Evolutionary conservation across 2,797 vertebrate species (phyloP).

Genomic region (Sardinella longiceps): DNA sequence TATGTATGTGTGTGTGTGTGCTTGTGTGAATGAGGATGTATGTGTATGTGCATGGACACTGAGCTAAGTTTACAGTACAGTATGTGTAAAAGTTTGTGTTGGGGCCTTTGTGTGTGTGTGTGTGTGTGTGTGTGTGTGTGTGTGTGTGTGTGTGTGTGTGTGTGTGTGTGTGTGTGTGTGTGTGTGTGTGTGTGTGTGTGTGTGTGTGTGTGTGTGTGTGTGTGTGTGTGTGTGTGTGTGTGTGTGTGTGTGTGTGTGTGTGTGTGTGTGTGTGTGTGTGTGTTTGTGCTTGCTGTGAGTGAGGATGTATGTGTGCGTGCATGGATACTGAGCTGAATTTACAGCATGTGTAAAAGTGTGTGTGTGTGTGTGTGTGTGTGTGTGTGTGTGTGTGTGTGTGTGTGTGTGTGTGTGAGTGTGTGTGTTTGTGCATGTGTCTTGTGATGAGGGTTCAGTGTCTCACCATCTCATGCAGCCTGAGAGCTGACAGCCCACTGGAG

Average conservation of each 20-base stretch:
- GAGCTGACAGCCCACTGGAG: slow-evolving; percentile 9
- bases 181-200: neutral
- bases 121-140: neutral
- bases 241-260: neutral
- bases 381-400: neutral
- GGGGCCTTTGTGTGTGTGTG: too few species aligned
- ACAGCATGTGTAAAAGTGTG: too few species aligned
- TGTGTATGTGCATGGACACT: too few species aligned
- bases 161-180: neutral
- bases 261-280: neutral
- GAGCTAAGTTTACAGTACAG: too few species aligned
- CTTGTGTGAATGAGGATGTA: too few species aligned
- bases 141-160: neutral
- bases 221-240: neutral
- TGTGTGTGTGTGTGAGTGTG: slow-evolving; percentile 3
- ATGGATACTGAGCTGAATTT: neutral
- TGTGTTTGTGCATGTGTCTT: neutral
- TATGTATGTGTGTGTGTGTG: too few species aligned
- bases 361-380: neutral
- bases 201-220: neutral
- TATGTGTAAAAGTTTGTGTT: too few species aligned
- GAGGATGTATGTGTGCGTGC: neutral
- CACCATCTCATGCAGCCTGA: neutral
- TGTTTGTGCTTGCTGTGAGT: too few species aligned
- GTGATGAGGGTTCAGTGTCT: neutral